A percentile compares a stretch with the other conserved stretches of the same genome.
These are phyloP conservation scores for Acanthochromis polyacanthus DNA, from an alignment of 2,113 vertebrate species.

Conservation along the genomic window DNA sequence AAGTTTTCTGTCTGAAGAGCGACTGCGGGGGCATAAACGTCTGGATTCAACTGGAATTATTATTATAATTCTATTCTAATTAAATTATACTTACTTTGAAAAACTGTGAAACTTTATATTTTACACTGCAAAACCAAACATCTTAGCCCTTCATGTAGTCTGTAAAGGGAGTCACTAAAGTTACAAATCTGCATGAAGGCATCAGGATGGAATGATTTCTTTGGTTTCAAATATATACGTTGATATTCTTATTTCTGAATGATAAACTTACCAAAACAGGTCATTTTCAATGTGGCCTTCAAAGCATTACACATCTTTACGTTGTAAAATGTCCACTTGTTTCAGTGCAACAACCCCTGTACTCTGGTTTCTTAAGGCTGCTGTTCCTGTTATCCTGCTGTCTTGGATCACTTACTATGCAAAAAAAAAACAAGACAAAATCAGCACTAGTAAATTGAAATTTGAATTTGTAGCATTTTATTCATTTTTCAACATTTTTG, in stretches of 20 bases:
- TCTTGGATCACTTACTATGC: not conserved
- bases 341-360: too few species aligned
- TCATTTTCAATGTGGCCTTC: too few species aligned
- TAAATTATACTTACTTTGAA: slow-evolving; percentile 8
- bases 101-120: slow-evolving; percentile 38
- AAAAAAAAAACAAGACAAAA: not conserved
- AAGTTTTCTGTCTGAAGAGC: slow-evolving; percentile 19
- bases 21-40: not conserved
- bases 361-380: too few species aligned
- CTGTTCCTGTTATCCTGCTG: not conserved
- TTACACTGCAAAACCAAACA: not conserved
- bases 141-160: not conserved
- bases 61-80: not conserved
- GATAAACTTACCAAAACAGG: too few species aligned
- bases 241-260: too few species aligned
- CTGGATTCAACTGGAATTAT: slow-evolving; percentile 42
- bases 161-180: not conserved
- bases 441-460: not conserved
- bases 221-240: too few species aligned
- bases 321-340: too few species aligned
- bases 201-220: too few species aligned
- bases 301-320: too few species aligned
- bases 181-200: too few species aligned
- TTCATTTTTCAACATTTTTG: too few species aligned
- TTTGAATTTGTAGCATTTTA: too few species aligned